Evolutionary conservation across 2,113 vertebrate genomes (phyloP).

Genomic region (Deroptyus accipitrinus): DNA sequence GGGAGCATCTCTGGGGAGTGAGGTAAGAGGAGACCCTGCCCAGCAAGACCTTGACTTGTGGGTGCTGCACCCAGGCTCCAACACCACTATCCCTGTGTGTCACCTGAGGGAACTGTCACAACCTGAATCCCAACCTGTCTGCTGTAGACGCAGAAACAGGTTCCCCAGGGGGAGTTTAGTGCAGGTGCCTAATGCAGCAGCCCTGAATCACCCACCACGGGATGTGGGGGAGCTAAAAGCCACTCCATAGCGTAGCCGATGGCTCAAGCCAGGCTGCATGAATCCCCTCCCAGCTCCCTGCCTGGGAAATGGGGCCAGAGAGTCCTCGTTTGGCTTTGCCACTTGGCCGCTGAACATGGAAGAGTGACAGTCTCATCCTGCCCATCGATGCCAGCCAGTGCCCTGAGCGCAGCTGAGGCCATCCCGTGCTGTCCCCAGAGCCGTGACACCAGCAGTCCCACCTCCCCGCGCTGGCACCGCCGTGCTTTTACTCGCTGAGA

Average conservation of each 20-base stretch:
- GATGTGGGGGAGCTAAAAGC: neutral
- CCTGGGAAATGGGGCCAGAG: neutral
- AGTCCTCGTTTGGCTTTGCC: neutral
- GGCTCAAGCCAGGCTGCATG: neutral
- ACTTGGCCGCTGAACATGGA: neutral
- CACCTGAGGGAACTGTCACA: neutral
- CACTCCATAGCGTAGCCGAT: accelerated
- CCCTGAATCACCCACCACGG: conserved; percentile 23
- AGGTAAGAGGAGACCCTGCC: neutral
- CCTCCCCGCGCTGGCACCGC: neutral
- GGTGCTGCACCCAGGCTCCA: neutral
- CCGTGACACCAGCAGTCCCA: neutral
- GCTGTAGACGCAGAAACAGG: neutral
- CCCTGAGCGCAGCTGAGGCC: neutral
- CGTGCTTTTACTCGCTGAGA: neutral
- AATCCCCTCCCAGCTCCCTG: neutral
- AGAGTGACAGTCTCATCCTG: neutral
- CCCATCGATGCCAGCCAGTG: neutral
- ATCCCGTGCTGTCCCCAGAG: neutral
- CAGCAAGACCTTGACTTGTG: accelerated
- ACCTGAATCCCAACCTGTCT: neutral
- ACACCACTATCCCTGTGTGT: neutral
- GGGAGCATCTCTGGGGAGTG: neutral
- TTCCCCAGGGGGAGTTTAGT: neutral
- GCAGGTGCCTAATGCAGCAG: conserved; percentile 49